phyloP scores from a whole-genome alignment of 2,797 vertebrate genomes.

The Melopsittacus undulatus region DNA sequence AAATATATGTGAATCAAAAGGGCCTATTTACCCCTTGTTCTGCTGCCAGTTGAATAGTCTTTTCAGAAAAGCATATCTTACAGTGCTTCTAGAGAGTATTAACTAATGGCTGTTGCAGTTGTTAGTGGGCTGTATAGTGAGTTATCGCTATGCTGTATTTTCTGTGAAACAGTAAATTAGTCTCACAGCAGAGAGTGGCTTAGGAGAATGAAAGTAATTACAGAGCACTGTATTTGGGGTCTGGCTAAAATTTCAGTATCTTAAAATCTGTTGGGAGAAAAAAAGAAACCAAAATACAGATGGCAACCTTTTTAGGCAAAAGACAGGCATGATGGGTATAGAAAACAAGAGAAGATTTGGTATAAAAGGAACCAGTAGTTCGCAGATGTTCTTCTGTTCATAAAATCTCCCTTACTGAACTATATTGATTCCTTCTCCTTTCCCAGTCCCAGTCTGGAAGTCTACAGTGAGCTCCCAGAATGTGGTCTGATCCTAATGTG shows the following conservation, averaged over 20 bases:
- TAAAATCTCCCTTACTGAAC: neutral
- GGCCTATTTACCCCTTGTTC: neutral
- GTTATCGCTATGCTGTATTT: neutral
- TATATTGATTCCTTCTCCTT: neutral
- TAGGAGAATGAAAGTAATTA: neutral
- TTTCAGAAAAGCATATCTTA: neutral
- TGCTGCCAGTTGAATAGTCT: neutral
- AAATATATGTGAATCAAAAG: neutral
- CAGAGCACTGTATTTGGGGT: neutral
- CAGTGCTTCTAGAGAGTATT: neutral
- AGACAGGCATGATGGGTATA: neutral
- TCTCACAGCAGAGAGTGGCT: neutral
- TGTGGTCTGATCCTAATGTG: neutral
- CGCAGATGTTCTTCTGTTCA: neutral
- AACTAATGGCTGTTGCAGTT: neutral
- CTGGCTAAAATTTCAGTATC: neutral
- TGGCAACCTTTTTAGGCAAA: neutral
- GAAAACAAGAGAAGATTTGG: neutral
- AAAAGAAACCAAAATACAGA: neutral
- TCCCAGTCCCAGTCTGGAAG: neutral
- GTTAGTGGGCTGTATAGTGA: neutral
- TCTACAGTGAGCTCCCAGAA: neutral
- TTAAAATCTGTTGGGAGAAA: neutral
- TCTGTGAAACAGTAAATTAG: neutral
- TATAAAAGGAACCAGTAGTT: neutral